Base-by-base conservation (phyloP, 2,797 vertebrate species). In the Chromis chromis region DNA sequence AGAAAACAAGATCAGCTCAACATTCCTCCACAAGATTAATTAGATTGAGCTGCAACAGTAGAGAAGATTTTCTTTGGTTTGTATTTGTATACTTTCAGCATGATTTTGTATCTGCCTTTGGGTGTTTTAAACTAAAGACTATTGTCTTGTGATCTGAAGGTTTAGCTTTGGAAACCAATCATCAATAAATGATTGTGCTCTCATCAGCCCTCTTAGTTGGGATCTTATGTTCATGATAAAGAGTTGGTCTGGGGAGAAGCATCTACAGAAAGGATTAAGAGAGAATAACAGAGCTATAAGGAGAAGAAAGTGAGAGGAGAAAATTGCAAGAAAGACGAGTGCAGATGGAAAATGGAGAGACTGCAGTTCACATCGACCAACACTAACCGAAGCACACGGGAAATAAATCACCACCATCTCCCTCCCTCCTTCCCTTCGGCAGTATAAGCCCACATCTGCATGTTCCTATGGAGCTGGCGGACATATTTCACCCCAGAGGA, bases 371-470 rank as follows among this genome's bases (percentile, higher is more conserved):
- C 84, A 60, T 86, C 6, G 66, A 89, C 86, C 83, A 83, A 86
- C 86, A 83, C 84, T 82, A 91, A 90, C 87, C 67, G 74, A 91
- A 95, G 90, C 88, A 90, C 83, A 78, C 79, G 76, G 88, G 84
- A 93, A 92, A 93, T 93, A 93, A 90, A 92, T 92, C 86, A 91
- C 9, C 62, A 22, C 82, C 82, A 58, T 78, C 81, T 82, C 74
- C 42, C 70, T 81, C 54, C 39, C 67, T 69, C 54, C 68, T 71
- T 75, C 58, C 72, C 70, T 65, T 78, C 46, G 8, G 73, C 72
- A 42, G 49, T 61, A 57, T 84, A 84, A 81, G 79, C 59, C 72
- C 85, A 92, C 93, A 91, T 92, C 87, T 93, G 89, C 85, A 86
- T 86, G 79, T 78, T 92, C 80, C 85, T 89, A 85, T 89, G 69